These are phyloP conservation scores for Silurus aristotelis DNA, from an alignment of 2,797 vertebrate genomes.

Conservation along the genomic window DNA sequence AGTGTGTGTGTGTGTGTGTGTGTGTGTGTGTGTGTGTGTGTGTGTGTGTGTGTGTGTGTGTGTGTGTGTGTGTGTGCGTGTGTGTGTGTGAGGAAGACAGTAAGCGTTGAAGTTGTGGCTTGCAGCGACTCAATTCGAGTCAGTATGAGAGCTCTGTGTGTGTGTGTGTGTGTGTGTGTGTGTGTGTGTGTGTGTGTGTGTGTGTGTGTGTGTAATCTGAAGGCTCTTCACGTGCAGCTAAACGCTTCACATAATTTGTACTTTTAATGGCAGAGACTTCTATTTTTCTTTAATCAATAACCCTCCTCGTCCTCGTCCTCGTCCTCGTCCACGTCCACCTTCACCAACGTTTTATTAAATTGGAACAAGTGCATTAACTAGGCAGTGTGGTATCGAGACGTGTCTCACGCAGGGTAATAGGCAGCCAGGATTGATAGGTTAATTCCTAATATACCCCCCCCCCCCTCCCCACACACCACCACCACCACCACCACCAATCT, in stretches of 20 bases:
- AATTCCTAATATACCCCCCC: slow-evolving; percentile 76
- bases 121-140: background rate
- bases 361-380: slow-evolving; percentile 83
- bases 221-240: slow-evolving; percentile 71
- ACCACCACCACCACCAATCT: slow-evolving; percentile 73
- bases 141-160: too few species aligned
- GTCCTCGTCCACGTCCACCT: slow-evolving; percentile 56
- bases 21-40: slow-evolving; percentile 49
- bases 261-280: slow-evolving; percentile 81
- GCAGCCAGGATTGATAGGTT: slow-evolving; percentile 81
- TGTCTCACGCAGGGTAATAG: slow-evolving; percentile 80
- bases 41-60: slow-evolving; percentile 4
- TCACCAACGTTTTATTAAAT: slow-evolving; percentile 80
- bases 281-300: slow-evolving; percentile 85
- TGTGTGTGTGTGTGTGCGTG: slow-evolving; percentile 49
- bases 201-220: slow-evolving; percentile 47
- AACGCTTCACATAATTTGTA: slow-evolving; percentile 82
- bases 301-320: slow-evolving; percentile 68
- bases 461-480: too few species aligned
- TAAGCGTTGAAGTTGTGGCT: background rate
- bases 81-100: slow-evolving; percentile 50
- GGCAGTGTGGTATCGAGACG: slow-evolving; percentile 73
- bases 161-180: too few species aligned
- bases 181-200: too few species aligned
- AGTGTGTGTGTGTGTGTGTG: background rate